A percentile compares a stretch with the other conserved stretches of the same genome.
Conservation (phyloP, 2,797 vertebrate genomes). For the Lepus townsendii region DNA sequence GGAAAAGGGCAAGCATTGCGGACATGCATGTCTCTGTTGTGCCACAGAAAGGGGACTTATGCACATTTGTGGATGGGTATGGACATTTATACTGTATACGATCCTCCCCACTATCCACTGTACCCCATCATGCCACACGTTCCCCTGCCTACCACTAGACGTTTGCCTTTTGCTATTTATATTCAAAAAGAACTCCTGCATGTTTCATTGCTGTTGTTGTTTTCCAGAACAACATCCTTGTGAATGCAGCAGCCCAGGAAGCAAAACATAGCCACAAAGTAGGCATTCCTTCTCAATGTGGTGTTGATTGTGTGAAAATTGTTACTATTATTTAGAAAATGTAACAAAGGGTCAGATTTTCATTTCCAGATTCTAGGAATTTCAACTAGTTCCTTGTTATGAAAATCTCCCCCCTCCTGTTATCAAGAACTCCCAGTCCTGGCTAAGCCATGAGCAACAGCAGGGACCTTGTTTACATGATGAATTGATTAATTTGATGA, state of each 20-base stretch:
- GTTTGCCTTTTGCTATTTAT: neutral
- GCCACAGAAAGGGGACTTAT: neutral
- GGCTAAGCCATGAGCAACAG: neutral
- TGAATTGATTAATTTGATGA: slow-evolving; percentile 44
- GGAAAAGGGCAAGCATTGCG: neutral
- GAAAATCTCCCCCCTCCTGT: neutral
- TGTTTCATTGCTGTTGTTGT: neutral
- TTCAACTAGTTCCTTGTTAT: slow-evolving; percentile 4
- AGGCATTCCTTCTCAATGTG: neutral
- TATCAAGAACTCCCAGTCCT: neutral
- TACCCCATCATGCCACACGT: neutral
- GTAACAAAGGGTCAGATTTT: slow-evolving; percentile 35
- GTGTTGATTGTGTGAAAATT: neutral
- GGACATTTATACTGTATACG: neutral
- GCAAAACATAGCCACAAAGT: neutral
- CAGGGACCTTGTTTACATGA: neutral
- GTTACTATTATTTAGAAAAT: slow-evolving; percentile 48
- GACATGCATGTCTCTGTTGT: neutral
- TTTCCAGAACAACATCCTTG: neutral
- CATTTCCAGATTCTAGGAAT: slow-evolving; percentile 6
- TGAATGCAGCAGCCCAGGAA: neutral
- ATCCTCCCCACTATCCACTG: neutral
- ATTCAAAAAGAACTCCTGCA: slow-evolving; percentile 2
- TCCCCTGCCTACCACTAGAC: neutral
- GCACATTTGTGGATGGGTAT: neutral